Base-by-base conservation (phyloP, 2,797 vertebrate genomes). In the Luscinia megarhynchos region DNA sequence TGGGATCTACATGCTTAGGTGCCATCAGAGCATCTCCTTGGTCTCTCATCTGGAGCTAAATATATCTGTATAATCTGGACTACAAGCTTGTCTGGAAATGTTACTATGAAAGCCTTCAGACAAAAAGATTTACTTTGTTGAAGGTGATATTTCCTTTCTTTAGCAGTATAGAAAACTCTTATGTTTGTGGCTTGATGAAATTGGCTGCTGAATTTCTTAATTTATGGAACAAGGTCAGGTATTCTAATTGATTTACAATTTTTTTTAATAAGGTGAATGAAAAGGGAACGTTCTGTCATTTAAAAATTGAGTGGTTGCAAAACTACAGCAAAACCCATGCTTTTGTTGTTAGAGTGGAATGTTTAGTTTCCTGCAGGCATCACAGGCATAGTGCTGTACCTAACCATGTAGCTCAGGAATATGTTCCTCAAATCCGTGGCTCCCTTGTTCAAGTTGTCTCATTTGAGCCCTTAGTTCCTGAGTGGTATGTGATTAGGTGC, bases 131-230 rank as follows among this genome's bases (percentile, higher is more conserved):
- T 88, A 40, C 73, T 50, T 85, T 57, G 46, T 86, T 66, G 45
- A 70, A 73, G 61, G 48, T 0, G 1, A 5, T 85, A 22, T 54
- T 94, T 77, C 20, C 12, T 27, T 61, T 79, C 41, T 70, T 73
- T 19, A 85, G 30, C 38, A 77, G 7, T 83, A 24, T n/a, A 57
- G 46, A 73, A 74, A 77, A 32, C 55, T 92, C 24, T 86, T 61
- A 14, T 64, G n/a, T 43, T 96, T 68, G 18, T 90, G n/a, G 26
- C 40, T 81, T 78, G 46, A 54, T 81, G 80, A 80, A 92, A 77
- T 40, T 90, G n/a, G 17, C 57, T 79, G 51, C 38, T 84, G 67
- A 61, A 58, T 92, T 94, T 88, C 57, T 88, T 82, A 34, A 38
- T 86, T 86, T 75, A 40, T 41, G 57, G 43, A 76, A 79, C 32